phyloP scores from a whole-genome alignment of 2,113 vertebrate genomes.

The Haplochromis burtoni region DNA sequence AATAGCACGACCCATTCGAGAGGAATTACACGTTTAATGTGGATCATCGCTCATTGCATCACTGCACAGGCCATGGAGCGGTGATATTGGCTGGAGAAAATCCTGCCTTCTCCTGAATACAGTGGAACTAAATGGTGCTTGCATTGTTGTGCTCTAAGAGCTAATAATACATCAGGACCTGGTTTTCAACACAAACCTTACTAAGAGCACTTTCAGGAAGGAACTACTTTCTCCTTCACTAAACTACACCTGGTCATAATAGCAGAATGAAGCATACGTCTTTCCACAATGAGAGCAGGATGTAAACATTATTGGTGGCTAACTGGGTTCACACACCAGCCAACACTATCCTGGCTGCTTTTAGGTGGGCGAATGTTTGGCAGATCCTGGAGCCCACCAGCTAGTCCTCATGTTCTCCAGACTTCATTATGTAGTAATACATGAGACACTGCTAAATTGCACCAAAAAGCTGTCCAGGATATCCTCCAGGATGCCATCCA shows the following conservation, averaged over 20 bases:
- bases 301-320: not conserved
- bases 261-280: not conserved
- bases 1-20: not conserved
- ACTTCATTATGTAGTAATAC: not conserved
- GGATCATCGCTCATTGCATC: conserved; percentile 2
- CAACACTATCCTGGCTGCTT: not conserved
- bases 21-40: not conserved
- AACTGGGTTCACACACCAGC: not conserved
- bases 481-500: not conserved
- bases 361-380: not conserved
- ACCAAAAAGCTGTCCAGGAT: not conserved
- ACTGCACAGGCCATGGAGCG: not conserved
- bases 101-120: not conserved
- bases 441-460: not conserved
- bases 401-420: not conserved
- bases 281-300: not conserved
- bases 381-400: not conserved
- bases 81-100: not conserved
- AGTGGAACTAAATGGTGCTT: not conserved
- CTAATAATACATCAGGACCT: not conserved
- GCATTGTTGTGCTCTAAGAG: not conserved
- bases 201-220: not conserved
- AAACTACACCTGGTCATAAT: not conserved
- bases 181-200: not conserved
- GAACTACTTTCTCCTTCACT: not conserved